A percentile compares a stretch with the other conserved stretches of the same genome.
Conservation (phyloP, 2,888 invertebrate genomes). For the Ophonus ardosiacus region DNA sequence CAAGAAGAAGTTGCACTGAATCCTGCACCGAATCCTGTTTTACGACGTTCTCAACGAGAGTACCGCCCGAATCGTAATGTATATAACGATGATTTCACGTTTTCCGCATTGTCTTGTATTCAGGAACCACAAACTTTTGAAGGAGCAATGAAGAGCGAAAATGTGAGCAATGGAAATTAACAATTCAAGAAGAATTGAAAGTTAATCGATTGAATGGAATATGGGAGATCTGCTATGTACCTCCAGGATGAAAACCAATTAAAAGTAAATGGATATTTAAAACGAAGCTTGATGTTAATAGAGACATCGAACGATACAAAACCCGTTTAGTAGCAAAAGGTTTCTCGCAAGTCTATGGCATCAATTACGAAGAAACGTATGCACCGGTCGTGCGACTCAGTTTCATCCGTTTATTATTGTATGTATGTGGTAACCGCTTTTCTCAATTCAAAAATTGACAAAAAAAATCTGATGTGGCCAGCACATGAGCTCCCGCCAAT, state of each 20-base stretch:
- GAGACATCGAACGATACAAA: neutral
- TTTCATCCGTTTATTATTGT: neutral
- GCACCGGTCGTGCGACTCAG: slow-evolving; percentile 25
- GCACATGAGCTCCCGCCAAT: no score
- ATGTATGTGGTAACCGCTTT: neutral
- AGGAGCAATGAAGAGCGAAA: neutral
- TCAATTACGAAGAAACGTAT: slow-evolving; percentile 50
- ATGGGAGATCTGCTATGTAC: neutral
- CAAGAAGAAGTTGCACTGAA: no score
- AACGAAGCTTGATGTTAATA: neutral
- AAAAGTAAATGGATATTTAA: neutral
- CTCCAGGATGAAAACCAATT: neutral
- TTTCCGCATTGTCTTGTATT: no score
- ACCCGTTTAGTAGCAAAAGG: slow-evolving; percentile 52
- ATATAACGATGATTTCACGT: no score
- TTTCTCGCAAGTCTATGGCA: slow-evolving; percentile 49
- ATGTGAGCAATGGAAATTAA: neutral
- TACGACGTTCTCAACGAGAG: no score
- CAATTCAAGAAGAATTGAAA: neutral
- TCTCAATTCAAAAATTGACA: neutral
- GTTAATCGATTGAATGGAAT: neutral
- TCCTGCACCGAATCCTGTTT: no score
- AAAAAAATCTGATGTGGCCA: no score
- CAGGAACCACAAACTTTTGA: no score
- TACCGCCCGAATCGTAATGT: no score